phyloP scores from a whole-genome alignment of 2,113 vertebrate species.

The Mormyrus iriodes region DNA sequence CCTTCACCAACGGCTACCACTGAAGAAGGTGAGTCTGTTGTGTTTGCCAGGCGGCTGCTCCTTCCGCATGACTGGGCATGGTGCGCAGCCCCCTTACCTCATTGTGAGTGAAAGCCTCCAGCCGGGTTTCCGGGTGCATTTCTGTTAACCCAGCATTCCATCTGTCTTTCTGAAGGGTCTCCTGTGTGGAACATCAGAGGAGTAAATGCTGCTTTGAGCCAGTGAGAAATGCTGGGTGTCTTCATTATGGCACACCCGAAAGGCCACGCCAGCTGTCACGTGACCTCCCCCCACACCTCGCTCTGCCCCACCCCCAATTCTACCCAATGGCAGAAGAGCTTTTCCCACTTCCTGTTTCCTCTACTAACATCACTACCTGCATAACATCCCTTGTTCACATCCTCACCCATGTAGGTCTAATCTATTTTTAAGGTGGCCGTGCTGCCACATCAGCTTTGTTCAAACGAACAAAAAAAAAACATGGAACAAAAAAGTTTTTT shows the following conservation, averaged over 20 bases:
- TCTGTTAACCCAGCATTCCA: neutral
- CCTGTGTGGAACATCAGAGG: conserved; percentile 44
- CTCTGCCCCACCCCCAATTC: conserved; percentile 49
- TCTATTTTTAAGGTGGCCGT: conserved; percentile 30
- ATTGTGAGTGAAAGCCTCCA: neutral
- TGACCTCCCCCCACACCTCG: conserved; percentile 47
- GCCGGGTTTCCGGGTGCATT: neutral
- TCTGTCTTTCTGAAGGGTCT: conserved; percentile 41
- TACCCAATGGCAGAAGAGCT: conserved; percentile 72
- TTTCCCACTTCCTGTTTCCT: conserved; percentile 58
- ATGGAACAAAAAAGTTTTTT: conserved; percentile 44
- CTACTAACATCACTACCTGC: conserved; percentile 72
- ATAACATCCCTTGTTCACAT: conserved; percentile 55
- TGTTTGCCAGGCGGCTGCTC: too few relatives aligned
- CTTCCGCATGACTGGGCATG: neutral
- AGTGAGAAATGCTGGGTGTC: conserved; percentile 56
- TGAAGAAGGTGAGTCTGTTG: conserved; percentile 53
- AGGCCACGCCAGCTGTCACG: conserved; percentile 58
- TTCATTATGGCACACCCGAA: conserved; percentile 62
- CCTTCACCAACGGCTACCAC: conserved; percentile 97
- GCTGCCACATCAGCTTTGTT: conserved; percentile 44
- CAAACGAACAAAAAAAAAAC: conserved; percentile 39
- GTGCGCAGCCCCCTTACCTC: neutral
- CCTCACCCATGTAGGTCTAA: conserved; percentile 52
- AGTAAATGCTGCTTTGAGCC: conserved; percentile 50